These are phyloP conservation scores for Lamproptera curius DNA, from an alignment of 2,888 invertebrate species.

Conservation along the genomic window DNA sequence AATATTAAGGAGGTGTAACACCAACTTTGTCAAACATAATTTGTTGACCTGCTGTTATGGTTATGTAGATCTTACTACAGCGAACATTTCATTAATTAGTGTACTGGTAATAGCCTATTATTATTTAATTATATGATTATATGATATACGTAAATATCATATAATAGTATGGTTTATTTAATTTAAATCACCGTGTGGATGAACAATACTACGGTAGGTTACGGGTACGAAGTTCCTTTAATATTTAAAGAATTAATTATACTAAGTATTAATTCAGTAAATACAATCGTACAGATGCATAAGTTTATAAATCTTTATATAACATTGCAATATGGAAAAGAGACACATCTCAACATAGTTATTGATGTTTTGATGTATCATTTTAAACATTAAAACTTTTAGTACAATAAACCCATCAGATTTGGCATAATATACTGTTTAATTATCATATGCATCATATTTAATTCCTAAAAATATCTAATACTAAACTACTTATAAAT, in stretches of 20 bases:
- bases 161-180: not conserved
- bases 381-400: no score
- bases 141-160: not conserved
- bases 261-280: not conserved
- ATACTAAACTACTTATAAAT: no score
- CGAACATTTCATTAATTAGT: slow-evolving; percentile 2
- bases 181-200: not conserved
- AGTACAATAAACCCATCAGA: no score
- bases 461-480: no score
- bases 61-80: slow-evolving; percentile 25
- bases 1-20: not conserved
- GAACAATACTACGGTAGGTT: not conserved
- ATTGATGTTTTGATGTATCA: no score
- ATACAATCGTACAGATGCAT: no score
- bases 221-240: not conserved
- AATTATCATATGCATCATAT: no score
- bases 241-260: not conserved
- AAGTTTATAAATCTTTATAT: no score
- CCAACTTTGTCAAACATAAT: slow-evolving; percentile 4
- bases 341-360: no score
- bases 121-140: not conserved
- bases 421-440: no score
- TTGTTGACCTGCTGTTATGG: slow-evolving; percentile 23
- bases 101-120: no score
- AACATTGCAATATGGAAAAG: no score